phyloP scores from a whole-genome alignment of 2,113 vertebrate genomes.

The Bos indicus region DNA sequence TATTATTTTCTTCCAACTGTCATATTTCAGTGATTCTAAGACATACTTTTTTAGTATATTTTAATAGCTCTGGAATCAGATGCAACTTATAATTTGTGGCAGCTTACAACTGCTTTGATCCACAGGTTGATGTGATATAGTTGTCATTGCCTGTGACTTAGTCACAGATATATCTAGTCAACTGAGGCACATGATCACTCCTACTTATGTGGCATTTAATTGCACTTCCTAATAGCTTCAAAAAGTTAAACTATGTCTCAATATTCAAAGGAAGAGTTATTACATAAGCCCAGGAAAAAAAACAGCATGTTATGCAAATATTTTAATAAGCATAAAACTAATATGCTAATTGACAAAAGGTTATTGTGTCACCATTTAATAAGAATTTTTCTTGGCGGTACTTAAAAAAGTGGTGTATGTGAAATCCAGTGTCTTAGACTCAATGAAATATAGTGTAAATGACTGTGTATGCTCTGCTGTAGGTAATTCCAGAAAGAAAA shows the following conservation, averaged over 20 bases:
- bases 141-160: neutral
- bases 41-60: neutral
- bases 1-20: conserved; percentile 57
- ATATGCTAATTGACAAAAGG: neutral
- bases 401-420: neutral
- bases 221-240: neutral
- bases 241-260: neutral
- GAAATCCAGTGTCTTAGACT: conserved; percentile 55
- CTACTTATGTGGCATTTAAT: neutral
- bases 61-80: neutral
- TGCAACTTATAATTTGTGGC: neutral
- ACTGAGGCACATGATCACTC: neutral
- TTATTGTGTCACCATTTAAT: neutral
- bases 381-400: neutral
- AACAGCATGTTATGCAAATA: neutral
- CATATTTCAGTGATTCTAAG: conserved; percentile 65
- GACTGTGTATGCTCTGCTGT: conserved; percentile 69
- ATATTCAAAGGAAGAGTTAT: neutral
- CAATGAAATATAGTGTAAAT: conserved; percentile 59
- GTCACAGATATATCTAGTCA: neutral
- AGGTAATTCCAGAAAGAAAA: conserved; percentile 71
- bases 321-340: conserved; percentile 1
- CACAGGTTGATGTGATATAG: neutral
- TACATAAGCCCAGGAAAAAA: neutral
- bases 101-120: neutral